A percentile compares a stretch with the other conserved stretches of the same genome.
These are phyloP conservation scores for Formica aserva DNA, from an alignment of 2,888 invertebrate genomes.

Conservation along the genomic window DNA sequence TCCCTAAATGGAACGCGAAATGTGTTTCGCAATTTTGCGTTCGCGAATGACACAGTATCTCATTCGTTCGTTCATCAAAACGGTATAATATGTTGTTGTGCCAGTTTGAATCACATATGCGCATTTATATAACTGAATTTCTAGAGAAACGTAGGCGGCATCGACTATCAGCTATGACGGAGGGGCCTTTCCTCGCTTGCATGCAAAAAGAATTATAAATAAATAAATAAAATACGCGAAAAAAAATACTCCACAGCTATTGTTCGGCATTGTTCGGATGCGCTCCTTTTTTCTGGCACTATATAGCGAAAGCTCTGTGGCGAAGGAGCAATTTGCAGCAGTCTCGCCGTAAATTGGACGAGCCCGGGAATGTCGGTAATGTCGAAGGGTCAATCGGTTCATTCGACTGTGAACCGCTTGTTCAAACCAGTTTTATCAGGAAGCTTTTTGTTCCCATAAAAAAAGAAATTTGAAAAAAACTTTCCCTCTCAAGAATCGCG, in stretches of 20 bases:
- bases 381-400: conserved; percentile 39
- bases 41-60: conserved; percentile 7
- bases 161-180: neutral
- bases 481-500: neutral
- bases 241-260: neutral
- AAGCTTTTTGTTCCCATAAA: conserved; percentile 45
- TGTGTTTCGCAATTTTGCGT: conserved; percentile 38
- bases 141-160: conserved; percentile 18
- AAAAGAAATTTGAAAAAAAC: conserved; percentile 14
- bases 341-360: conserved; percentile 17
- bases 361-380: conserved; percentile 13
- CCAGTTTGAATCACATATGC: conserved; percentile 43
- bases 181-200: neutral
- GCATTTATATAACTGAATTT: conserved; percentile 52
- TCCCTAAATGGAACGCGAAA: conserved; percentile 43
- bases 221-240: neutral
- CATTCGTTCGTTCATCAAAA: conserved; percentile 29
- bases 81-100: conserved; percentile 30
- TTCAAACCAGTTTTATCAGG: conserved; percentile 4
- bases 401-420: conserved; percentile 26
- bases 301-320: conserved; percentile 11
- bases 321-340: conserved; percentile 24
- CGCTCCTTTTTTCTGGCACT: neutral
- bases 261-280: neutral
- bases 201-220: neutral